Evolutionary conservation across 1,140 invertebrate genomes (phyloP), one percentile per base, ranked within the genome.

Genomic region (Hycleus cichorii): DNA sequence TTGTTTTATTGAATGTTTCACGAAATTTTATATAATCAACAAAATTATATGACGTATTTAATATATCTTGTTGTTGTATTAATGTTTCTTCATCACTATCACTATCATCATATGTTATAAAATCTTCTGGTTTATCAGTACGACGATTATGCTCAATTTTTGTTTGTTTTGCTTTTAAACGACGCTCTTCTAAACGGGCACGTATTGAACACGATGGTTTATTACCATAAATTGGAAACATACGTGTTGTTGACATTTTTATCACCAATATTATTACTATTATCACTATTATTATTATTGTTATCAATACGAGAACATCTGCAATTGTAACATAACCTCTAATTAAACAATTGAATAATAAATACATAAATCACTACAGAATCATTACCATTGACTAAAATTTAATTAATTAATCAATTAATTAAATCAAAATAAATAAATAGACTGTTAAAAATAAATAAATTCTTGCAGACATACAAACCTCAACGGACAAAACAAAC

Each of bases 41-140:
- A 72, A 92, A 88, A 76, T 89, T 93, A 68, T 87, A 90, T 0
- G 90, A 92, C 0, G 88, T 89, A 65, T 82, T 82, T 39, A 91
- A 76, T 58, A 86, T 84, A 60, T 85, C 83, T 56, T 83, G 82
- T 65, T 87, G 82, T 66, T 80, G 77, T n/a, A 42, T n/a, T 2
- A 82, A 77, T 39, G 84, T 85, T 55, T 90, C 88, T 59, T 90
- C 86, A 60, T 91, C 89, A 57, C 89, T 89, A 53, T 91, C 90
- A 59, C 87, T 89, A 58, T 90, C 88, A 48, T 90, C 89, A 68
- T 93, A 92, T 59, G 86, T 88, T 3, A 92, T 87, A 74, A 93
- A 93, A 74, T 92, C 90, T 72, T 93, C 90, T 0, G 88, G 89
- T 64, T 91, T 92, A 57, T 92, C 90, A 1, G 88, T 86, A 68